These are phyloP conservation scores for Anas georgica DNA, from an alignment of 2,797 vertebrate genomes.

Conservation along the genomic window DNA sequence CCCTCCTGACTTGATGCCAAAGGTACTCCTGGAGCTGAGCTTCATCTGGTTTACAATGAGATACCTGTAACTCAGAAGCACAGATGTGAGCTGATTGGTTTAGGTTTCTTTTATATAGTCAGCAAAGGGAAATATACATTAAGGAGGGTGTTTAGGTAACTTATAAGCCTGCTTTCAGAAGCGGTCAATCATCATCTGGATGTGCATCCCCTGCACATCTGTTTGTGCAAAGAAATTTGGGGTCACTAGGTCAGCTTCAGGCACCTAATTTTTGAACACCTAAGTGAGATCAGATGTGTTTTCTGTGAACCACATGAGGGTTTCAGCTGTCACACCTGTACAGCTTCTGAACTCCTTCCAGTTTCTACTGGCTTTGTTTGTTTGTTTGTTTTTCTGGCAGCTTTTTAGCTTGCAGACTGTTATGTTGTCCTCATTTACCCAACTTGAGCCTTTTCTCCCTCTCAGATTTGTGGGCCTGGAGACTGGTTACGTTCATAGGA, in stretches of 20 bases:
- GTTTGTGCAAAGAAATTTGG: background rate
- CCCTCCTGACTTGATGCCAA: background rate
- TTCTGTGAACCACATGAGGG: background rate
- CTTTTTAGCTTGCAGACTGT: background rate
- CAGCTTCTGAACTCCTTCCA: background rate
- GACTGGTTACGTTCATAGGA: background rate
- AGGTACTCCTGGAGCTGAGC: background rate
- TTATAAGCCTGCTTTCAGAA: background rate
- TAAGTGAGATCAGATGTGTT: background rate
- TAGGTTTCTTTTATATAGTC: background rate
- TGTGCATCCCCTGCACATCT: background rate
- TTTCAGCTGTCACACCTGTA: background rate
- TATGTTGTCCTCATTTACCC: background rate
- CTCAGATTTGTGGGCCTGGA: background rate
- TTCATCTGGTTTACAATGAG: background rate
- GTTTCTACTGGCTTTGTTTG: background rate
- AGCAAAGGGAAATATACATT: background rate
- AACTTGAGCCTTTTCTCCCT: background rate
- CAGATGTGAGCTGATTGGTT: background rate
- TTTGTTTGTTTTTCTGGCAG: background rate
- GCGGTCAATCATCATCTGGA: background rate
- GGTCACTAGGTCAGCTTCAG: background rate
- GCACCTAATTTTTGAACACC: background rate
- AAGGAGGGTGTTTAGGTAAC: background rate
- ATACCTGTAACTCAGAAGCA: background rate